Conservation (phyloP, 1,140 invertebrate genomes). For the Pseudomyrmex flavicornis region DNA sequence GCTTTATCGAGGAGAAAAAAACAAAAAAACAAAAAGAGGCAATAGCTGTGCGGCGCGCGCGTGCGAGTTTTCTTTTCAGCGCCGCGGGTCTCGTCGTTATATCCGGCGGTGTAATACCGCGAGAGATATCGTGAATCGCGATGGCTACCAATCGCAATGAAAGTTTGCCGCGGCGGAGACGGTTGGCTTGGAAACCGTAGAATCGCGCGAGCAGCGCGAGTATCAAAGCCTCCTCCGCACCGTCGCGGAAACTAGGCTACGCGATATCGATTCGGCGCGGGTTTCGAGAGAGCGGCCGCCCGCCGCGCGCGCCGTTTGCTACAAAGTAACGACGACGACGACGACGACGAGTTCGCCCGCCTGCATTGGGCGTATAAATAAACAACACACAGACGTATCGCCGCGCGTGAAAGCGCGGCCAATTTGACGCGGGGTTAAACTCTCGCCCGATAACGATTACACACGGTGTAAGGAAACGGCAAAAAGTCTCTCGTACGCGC, state of each 20-base stretch:
- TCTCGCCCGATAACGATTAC: slow-evolving; percentile 22
- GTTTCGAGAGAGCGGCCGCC: background rate
- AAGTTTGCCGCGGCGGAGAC: slow-evolving; percentile 41
- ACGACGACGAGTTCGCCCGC: background rate
- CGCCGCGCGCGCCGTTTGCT: background rate
- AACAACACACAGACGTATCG: slow-evolving; percentile 48
- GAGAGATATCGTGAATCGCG: slow-evolving; percentile 42
- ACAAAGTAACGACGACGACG: slow-evolving; percentile 25
- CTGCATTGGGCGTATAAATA: slow-evolving; percentile 58
- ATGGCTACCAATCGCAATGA: slow-evolving; percentile 53
- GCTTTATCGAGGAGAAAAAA: slow-evolving; percentile 1
- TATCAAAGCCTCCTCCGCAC: slow-evolving; percentile 47
- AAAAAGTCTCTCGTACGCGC: slow-evolving; percentile 1
- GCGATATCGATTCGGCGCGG: slow-evolving; percentile 68
- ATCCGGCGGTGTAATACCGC: background rate
- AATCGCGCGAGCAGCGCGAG: slow-evolving; percentile 3
- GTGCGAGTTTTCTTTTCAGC: slow-evolving; percentile 21
- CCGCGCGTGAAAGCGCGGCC: slow-evolving; percentile 56
- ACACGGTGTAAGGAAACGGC: slow-evolving; percentile 16
- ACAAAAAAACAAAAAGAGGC: background rate
- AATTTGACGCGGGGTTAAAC: slow-evolving; percentile 64
- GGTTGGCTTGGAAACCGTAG: slow-evolving; percentile 66
- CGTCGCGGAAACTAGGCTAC: slow-evolving; percentile 66
- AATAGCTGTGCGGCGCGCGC: background rate
- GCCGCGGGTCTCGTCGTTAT: slow-evolving; percentile 29